A percentile compares a stretch with the other conserved stretches of the same genome.
Evolutionary conservation across 2,797 vertebrate genomes (phyloP).

Genomic region (Channallabes apus): DNA sequence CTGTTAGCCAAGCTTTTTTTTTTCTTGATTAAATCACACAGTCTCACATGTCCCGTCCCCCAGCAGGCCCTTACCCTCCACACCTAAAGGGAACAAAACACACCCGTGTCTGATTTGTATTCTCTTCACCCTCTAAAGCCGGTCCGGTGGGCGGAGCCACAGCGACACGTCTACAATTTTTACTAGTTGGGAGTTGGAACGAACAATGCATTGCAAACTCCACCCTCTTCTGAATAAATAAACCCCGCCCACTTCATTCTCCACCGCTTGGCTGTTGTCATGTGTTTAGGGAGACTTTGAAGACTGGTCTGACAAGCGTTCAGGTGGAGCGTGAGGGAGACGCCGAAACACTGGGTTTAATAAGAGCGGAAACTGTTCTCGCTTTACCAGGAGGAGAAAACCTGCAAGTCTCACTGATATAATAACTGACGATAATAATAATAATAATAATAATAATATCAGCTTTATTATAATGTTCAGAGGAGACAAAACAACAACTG

Average conservation of each 20-base stretch:
- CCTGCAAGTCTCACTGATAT: neutral
- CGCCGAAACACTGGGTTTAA: neutral
- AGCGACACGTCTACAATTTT: neutral
- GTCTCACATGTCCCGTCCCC: conserved; percentile 11
- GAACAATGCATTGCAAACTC: neutral
- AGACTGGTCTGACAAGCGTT: too few relatives aligned
- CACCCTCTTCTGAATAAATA: neutral
- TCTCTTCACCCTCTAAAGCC: neutral
- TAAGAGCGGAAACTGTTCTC: neutral
- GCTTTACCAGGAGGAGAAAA: neutral
- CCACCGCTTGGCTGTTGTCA: neutral
- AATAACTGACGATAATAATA: neutral
- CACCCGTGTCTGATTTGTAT: conserved; percentile 27
- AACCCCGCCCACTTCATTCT: neutral
- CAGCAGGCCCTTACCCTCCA: conserved; percentile 50
- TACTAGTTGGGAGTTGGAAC: neutral
- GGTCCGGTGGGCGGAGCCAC: neutral
- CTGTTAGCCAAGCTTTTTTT: conserved; percentile 34
- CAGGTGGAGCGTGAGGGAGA: too few relatives aligned
- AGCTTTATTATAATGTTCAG: neutral
- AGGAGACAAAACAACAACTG: neutral
- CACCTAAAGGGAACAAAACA: conserved; percentile 55
- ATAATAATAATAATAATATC: too few relatives aligned
- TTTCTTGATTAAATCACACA: neutral
- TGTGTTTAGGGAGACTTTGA: neutral